These are phyloP conservation scores for Syngnathus acus DNA, from an alignment of 2,797 vertebrate genomes.

Conservation along the genomic window DNA sequence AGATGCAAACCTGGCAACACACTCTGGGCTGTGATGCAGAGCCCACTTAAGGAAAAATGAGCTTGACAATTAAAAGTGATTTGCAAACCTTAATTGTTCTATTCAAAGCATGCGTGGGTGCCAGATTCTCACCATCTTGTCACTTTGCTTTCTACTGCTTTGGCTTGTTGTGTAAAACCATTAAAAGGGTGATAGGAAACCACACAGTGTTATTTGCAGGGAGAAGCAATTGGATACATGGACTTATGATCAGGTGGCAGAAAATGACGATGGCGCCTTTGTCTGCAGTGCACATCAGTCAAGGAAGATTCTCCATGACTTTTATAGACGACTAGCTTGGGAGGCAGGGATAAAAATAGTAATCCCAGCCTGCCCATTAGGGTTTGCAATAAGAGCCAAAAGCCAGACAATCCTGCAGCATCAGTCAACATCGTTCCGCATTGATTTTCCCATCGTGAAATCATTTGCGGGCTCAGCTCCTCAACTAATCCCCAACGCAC, in stretches of 20 bases:
- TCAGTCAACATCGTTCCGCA: conserved; percentile 31
- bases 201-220: neutral
- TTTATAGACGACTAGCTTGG: conserved; percentile 11
- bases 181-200: neutral
- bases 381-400: conserved; percentile 19
- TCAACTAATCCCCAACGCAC: conserved; percentile 19
- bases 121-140: neutral
- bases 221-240: conserved; percentile 8
- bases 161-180: neutral
- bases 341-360: conserved; percentile 16
- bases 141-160: neutral
- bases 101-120: neutral
- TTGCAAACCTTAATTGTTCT: neutral
- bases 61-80: neutral
- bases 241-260: conserved; percentile 25
- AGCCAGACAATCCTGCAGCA: conserved; percentile 13
- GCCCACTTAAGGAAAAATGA: neutral
- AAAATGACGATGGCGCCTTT: conserved; percentile 23
- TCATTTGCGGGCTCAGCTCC: conserved; percentile 19
- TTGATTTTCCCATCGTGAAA: conserved; percentile 26
- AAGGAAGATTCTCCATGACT: conserved; percentile 16
- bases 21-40: too few species aligned
- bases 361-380: conserved; percentile 6
- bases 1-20: too few species aligned
- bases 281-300: conserved; percentile 17